Evolutionary conservation across 2,113 vertebrate species (phyloP), one percentile per base, ranked within the genome.

Genomic region (Chaetodon trifascialis): DNA sequence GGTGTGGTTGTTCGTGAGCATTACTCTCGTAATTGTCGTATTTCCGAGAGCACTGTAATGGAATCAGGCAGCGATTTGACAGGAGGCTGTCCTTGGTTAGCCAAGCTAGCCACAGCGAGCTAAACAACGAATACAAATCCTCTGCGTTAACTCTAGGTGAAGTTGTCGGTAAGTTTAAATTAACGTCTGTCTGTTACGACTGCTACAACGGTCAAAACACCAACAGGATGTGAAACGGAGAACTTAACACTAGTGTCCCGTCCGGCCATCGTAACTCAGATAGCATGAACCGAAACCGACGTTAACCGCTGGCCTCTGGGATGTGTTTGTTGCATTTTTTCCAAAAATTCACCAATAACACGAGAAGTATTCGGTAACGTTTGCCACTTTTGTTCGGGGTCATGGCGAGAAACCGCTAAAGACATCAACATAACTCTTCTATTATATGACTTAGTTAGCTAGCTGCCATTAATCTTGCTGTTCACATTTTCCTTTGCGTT

Each of bases 51-150:
- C 23, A 25, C 64, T 0, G 3, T 9, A 42, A 42, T 7, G 5
- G 7, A 68, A 73, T 3, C 7, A 2, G 11, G 11, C 63, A 52
- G 12, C 11, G 19, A 30, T 47, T 67, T 92, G 84, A 89, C 89
- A 85, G 82, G 47, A 83, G 80, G 77, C 70, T 86, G 86, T 83
- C 86, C 88, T 91, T 86, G 42, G 83, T 23, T 86, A 87, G 47
- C 85, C 5, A 38, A 63, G 68, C 44, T 86, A 84, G 47, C 67
- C 25, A 19, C 1, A 15, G 23, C 73, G 10, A 76, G 83, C 76
- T 67, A 76, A 66, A 68, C 67, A 78, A 46, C 76, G 15, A 67
- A 51, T 23, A 60, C 19, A 87, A 52, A 34, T 16, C 38, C 11
- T 71, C 16, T 12, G 16, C 6, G 14, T 52, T 30, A 25, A 51